A percentile compares a stretch with the other conserved stretches of the same genome.
These are phyloP conservation scores for Glyphotaelius pellucidus DNA, from an alignment of 2,888 invertebrate genomes.

Conservation along the genomic window DNA sequence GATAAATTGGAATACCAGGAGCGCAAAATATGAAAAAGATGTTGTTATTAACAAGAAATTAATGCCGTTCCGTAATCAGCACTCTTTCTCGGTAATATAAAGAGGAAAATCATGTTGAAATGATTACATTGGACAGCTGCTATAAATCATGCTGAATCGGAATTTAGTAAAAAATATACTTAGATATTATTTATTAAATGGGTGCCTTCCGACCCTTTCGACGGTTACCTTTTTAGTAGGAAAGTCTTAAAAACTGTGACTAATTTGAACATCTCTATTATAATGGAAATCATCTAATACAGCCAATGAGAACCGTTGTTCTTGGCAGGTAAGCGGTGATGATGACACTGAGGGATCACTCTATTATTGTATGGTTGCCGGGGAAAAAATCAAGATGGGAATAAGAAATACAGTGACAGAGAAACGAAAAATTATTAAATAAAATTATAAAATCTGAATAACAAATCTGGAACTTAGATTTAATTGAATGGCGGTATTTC, in stretches of 20 bases:
- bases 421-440: background rate
- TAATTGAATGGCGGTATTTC: background rate
- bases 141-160: background rate
- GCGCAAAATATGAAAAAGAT: background rate
- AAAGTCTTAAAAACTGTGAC: constrained; percentile 34
- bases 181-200: background rate
- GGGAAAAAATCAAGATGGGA: constrained; percentile 19
- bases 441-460: background rate
- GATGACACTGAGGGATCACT: constrained; percentile 54
- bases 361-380: constrained; percentile 31
- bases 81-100: background rate
- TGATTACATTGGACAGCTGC: background rate
- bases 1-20: background rate
- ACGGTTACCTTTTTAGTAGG: constrained; percentile 15
- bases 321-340: constrained; percentile 37
- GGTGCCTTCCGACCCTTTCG: constrained; percentile 14
- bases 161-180: background rate
- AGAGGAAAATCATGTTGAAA: background rate
- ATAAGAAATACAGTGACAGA: constrained; percentile 24
- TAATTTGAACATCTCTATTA: constrained; percentile 47
- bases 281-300: constrained; percentile 13
- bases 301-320: constrained; percentile 29
- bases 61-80: background rate
- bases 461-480: too few species aligned
- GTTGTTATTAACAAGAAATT: background rate